phyloP scores from a whole-genome alignment of 2,113 vertebrate species.

The Sorex araneus region DNA sequence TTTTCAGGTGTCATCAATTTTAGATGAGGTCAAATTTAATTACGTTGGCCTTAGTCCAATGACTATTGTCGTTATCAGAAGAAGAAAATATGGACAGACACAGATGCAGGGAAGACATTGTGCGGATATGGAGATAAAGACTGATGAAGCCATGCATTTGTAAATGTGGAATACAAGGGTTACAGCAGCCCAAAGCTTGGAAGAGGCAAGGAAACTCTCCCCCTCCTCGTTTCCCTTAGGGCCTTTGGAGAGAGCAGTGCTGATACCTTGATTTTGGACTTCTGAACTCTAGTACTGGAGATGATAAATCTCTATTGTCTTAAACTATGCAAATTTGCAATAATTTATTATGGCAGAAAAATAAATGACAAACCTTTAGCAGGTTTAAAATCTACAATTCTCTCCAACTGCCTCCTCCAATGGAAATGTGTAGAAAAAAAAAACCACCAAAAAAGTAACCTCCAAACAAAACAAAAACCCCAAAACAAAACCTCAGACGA shows the following conservation, averaged over 20 bases:
- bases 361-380: background rate
- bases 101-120: background rate
- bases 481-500: background rate
- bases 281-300: slow-evolving; percentile 18
- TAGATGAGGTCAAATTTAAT: background rate
- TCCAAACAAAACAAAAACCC: background rate
- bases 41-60: slow-evolving; percentile 27
- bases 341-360: background rate
- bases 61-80: background rate
- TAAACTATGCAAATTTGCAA: background rate
- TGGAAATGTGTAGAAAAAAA: slow-evolving; percentile 30
- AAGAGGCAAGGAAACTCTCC: background rate
- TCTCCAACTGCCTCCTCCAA: background rate
- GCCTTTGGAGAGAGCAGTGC: background rate
- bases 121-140: background rate
- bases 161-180: background rate
- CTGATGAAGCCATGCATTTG: background rate
- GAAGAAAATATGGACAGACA: background rate
- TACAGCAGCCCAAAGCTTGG: background rate
- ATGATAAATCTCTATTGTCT: slow-evolving; percentile 7
- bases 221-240: background rate
- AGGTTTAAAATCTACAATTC: slow-evolving; percentile 42
- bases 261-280: slow-evolving; percentile 11
- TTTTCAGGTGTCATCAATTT: slow-evolving; percentile 18
- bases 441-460: background rate